These are phyloP conservation scores for Sebastes minor DNA, from an alignment of 2,797 vertebrate species.

Conservation along the genomic window DNA sequence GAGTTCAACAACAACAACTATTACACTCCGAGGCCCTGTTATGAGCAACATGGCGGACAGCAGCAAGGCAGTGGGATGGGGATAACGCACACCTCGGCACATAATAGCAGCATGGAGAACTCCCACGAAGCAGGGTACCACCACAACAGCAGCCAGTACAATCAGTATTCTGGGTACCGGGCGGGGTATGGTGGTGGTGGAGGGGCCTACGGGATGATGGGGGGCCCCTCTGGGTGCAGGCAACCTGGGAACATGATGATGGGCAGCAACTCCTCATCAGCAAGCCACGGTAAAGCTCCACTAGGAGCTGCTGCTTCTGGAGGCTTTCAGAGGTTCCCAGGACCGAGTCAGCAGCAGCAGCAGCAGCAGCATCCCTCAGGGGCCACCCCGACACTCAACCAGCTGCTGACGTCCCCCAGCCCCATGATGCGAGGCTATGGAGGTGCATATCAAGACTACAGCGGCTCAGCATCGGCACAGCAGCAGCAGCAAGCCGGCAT, in stretches of 20 bases:
- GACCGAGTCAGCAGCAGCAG: conserved; percentile 61
- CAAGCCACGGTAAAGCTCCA: conserved; percentile 83
- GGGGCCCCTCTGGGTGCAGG: conserved; percentile 83
- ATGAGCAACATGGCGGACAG: conserved; percentile 95
- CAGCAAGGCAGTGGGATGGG: conserved; percentile 91
- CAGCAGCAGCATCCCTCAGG: conserved; percentile 88
- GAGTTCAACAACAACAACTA: conserved; percentile 93
- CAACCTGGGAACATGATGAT: conserved; percentile 86
- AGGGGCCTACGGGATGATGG: conserved; percentile 88
- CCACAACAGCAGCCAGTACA: conserved; percentile 85
- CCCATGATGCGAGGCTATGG: conserved; percentile 94
- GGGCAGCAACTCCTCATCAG: conserved; percentile 78
- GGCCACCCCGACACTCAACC: conserved; percentile 94
- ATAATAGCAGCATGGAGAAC: conserved; percentile 87
- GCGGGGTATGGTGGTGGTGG: conserved; percentile 84
- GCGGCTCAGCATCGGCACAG: conserved; percentile 77
- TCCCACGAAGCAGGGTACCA: conserved; percentile 87
- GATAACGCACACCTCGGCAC: conserved; percentile 87
- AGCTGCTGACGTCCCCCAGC: conserved; percentile 94
- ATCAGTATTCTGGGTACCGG: conserved; percentile 89
- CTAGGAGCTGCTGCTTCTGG: conserved; percentile 80
- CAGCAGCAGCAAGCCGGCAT: conserved; percentile 82
- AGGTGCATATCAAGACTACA: conserved; percentile 89
- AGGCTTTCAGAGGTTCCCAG: conserved; percentile 91
- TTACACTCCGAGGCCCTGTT: conserved; percentile 89